Percentiles rank a stretch among this genome's conserved stretches.
Conservation (phyloP, 1,140 invertebrate genomes). For the Caenorhabditis latens region DNA sequence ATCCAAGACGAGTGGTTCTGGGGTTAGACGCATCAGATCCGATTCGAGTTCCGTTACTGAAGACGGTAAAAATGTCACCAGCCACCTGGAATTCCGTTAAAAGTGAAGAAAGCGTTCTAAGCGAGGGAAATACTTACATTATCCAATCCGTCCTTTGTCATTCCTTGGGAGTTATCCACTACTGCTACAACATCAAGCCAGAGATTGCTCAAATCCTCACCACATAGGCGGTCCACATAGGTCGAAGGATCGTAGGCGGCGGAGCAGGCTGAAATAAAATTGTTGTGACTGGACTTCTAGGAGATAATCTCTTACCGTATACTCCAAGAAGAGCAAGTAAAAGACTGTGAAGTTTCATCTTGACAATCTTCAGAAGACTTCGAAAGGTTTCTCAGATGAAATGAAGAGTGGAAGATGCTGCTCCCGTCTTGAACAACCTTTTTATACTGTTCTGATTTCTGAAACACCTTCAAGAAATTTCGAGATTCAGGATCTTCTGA, state of each 20-base stretch:
- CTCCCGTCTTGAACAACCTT: too few species aligned
- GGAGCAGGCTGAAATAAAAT: not conserved
- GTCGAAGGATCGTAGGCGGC: not conserved
- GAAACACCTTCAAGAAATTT: too few species aligned
- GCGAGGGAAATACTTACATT: not conserved
- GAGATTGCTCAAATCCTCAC: not conserved
- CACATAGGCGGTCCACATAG: slow-evolving; percentile 4
- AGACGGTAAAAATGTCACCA: not conserved
- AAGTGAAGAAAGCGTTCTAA: too few species aligned
- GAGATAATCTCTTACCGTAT: not conserved
- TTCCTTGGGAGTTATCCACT: not conserved
- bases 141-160: not conserved
- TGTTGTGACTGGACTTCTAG: not conserved
- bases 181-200: slow-evolving; percentile 12
- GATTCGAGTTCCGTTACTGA: not conserved
- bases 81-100: not conserved
- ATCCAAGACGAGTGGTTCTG: not conserved
- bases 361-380: too few species aligned
- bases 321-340: not conserved
- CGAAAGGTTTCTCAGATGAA: too few species aligned
- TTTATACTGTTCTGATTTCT: too few species aligned
- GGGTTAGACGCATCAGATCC: not conserved
- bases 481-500: too few species aligned
- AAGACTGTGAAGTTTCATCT: not conserved
- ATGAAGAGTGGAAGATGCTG: too few species aligned